These are phyloP conservation scores for Forficula auricularia DNA, from an alignment of 1,140 invertebrate genomes.

Conservation along the genomic window DNA sequence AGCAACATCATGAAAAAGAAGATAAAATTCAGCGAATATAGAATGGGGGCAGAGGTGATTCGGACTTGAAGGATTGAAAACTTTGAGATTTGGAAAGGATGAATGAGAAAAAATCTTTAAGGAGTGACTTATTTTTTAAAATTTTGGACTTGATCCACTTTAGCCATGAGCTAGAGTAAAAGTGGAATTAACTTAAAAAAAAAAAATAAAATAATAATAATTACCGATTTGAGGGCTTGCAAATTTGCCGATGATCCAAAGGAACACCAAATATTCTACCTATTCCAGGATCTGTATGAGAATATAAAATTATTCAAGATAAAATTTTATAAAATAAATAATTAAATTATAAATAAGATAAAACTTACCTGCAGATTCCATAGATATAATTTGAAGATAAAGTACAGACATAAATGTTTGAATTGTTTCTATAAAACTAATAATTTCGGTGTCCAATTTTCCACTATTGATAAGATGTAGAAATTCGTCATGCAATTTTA, in stretches of 20 bases:
- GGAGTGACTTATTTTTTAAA: no score
- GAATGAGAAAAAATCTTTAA: no score
- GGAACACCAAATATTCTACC: conserved; percentile 43
- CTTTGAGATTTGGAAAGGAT: no score
- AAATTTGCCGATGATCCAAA: conserved; percentile 50
- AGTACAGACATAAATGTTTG: conserved; percentile 47
- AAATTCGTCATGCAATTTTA: conserved; percentile 37
- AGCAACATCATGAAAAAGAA: no score
- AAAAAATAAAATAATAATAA: neutral
- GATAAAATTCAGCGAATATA: no score
- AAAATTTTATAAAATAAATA: conserved; percentile 2
- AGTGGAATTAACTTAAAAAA: neutral
- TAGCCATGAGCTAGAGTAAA: neutral
- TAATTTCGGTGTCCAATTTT: conserved; percentile 32
- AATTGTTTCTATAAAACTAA: conserved; percentile 47
- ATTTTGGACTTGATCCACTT: no score
- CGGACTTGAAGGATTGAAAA: no score
- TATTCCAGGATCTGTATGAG: conserved; percentile 40
- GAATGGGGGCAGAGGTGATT: no score
- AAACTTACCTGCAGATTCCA: conserved; percentile 42
- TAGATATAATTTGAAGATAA: conserved; percentile 45
- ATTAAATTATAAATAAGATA: conserved; percentile 15
- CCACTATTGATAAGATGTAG: conserved; percentile 28
- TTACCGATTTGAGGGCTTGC: conserved; percentile 41
- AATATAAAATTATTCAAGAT: neutral